Base-by-base conservation (phyloP, 2,113 vertebrate genomes). In the Xyrauchen texanus region DNA sequence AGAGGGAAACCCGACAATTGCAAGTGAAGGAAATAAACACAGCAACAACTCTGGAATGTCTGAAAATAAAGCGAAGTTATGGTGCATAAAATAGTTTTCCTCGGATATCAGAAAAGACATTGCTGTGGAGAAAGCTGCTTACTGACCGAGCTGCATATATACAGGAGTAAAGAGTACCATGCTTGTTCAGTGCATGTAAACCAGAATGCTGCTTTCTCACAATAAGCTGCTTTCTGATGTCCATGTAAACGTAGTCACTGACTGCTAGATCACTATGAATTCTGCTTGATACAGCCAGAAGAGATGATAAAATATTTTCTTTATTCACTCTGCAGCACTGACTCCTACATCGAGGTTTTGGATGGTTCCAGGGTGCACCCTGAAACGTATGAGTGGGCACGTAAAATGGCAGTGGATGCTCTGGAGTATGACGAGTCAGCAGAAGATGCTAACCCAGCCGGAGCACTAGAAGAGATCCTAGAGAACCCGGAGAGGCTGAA, bases 331-430 rank as follows among this genome's bases (percentile, higher is more conserved):
- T 88, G n/a, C 86, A 99, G 98, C 86, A 99, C 98, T 0, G 98
- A 99, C 87, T 98, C 97, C 68, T 98, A 99, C 88, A 98, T 99
- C 0, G 98, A 99, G 90, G 98, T 99, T 70, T 90, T 99, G 66
- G 98, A 99, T 69, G 98, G 98, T 16, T 99, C 98, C 44, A 93
- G 98, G 8, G 97, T 99, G 58, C 98, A 99, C 83, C 97, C 98
- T 7, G 98, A 99, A 91, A 99, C 97, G 0, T 99, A 99, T 0
- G 98, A 99, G 77, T 99, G 97, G 98, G 97, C 98, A 16, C 94
- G 98, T 64, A 99, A 99, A 84, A 99, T 99, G 98, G 98, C 98
- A 0, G 97, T 99, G 51, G 97, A 98, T 75, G 98, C 98, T 15
- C 89, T 99, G 0, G 97, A 99, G 84, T 99, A 99, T 0, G 97